These are phyloP conservation scores for Cepaea nemoralis DNA, from an alignment of 1,140 invertebrate species.

Conservation along the genomic window DNA sequence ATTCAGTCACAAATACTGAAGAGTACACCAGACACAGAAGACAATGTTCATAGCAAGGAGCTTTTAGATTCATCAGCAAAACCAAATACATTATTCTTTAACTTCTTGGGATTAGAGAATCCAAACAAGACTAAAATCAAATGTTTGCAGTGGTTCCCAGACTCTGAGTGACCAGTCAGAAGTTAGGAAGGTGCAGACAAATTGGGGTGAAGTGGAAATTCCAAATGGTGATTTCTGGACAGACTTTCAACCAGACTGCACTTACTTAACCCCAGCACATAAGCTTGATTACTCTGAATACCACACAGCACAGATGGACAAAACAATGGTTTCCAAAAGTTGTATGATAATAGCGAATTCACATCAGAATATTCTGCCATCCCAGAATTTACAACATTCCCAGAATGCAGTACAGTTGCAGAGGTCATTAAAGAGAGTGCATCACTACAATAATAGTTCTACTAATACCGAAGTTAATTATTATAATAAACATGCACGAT, in stretches of 20 bases:
- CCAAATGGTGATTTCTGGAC: slow-evolving; percentile 58
- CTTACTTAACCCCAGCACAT: not conserved
- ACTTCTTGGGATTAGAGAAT: not conserved
- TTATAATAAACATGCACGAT: not conserved
- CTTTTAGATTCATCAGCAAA: not conserved
- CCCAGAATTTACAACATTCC: too few relatives aligned
- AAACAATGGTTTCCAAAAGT: not conserved
- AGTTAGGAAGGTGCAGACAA: not conserved
- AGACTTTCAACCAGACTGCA: slow-evolving; percentile 41
- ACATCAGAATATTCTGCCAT: not conserved
- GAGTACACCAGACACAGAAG: not conserved
- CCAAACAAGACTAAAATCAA: not conserved
- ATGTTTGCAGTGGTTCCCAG: not conserved
- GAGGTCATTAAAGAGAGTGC: not conserved
- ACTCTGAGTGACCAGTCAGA: not conserved
- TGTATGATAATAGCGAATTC: not conserved
- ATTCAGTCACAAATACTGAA: not conserved
- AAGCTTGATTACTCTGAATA: not conserved
- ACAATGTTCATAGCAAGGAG: not conserved
- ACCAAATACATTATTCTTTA: not conserved
- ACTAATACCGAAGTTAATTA: not conserved
- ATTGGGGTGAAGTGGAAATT: slow-evolving; percentile 37
- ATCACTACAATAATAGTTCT: not conserved
- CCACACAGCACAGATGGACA: not conserved
- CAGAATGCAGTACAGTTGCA: too few relatives aligned